Evolutionary conservation across 2,797 vertebrate genomes (phyloP).

Genomic region (Tokudaia muenninki): DNA sequence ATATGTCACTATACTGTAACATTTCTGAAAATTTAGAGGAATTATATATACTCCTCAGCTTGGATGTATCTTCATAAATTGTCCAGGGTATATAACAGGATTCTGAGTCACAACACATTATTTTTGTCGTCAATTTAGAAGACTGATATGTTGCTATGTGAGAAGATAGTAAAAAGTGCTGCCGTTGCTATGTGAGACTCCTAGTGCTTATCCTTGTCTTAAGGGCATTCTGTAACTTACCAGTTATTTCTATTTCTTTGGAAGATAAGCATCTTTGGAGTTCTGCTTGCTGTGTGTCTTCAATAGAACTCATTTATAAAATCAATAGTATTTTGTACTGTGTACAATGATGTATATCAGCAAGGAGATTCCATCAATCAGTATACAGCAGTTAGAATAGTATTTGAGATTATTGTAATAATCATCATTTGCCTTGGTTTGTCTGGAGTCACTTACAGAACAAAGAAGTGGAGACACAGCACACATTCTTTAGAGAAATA

Average conservation of each 20-base stretch:
- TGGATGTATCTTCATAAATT: not conserved
- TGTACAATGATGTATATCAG: slow-evolving; percentile 26
- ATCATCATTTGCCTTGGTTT: not conserved
- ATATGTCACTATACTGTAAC: not conserved
- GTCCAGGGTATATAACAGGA: not conserved
- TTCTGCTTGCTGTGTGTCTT: not conserved
- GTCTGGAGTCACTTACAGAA: not conserved
- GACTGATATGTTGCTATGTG: not conserved
- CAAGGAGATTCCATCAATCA: slow-evolving; percentile 4
- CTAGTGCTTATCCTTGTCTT: not conserved
- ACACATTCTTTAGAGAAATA: not conserved
- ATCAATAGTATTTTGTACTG: slow-evolving; percentile 19
- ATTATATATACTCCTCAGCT: not conserved
- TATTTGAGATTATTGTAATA: not conserved
- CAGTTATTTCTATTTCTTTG: not conserved
- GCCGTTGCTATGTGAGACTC: not conserved
- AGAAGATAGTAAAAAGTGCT: not conserved
- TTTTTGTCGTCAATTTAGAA: slow-evolving; percentile 4
- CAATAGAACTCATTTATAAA: slow-evolving; percentile 32
- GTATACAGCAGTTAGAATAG: not conserved
- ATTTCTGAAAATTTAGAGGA: not conserved
- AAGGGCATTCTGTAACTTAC: not conserved
- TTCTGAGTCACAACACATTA: not conserved
- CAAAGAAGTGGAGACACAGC: not conserved
- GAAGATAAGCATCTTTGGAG: not conserved